Conservation (phyloP, 1,140 invertebrate species). For the Neodiprion pinetum region DNA sequence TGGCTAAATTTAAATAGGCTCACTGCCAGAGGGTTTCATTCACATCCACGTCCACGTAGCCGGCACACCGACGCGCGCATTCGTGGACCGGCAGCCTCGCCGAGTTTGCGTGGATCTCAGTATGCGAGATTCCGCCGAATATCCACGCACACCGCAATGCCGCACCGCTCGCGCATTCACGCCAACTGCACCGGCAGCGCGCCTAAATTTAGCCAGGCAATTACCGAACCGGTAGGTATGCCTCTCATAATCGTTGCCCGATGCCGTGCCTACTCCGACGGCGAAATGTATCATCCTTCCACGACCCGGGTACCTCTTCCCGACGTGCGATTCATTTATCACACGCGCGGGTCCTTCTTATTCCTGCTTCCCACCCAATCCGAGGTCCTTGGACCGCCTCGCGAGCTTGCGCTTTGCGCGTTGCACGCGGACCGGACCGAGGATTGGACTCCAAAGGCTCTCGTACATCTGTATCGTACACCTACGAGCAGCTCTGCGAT, state of each 20-base stretch:
- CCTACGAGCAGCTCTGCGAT: neutral
- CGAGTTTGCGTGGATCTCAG: slow-evolving; percentile 12
- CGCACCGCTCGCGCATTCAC: slow-evolving; percentile 58
- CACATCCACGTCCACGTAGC: slow-evolving; percentile 49
- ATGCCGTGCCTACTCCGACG: slow-evolving; percentile 18
- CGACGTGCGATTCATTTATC: neutral
- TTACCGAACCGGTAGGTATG: slow-evolving; percentile 57
- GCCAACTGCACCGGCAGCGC: slow-evolving; percentile 51
- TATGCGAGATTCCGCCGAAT: slow-evolving; percentile 57
- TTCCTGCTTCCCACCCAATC: no score
- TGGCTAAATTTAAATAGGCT: slow-evolving; percentile 63
- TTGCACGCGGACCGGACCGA: neutral
- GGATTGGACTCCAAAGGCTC: neutral
- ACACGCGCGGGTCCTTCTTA: no score
- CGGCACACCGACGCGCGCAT: slow-evolving; percentile 6
- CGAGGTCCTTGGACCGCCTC: no score
- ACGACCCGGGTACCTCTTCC: neutral
- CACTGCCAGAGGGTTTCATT: slow-evolving; percentile 61
- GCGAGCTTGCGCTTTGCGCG: neutral
- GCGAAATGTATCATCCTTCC: slow-evolving; percentile 9
- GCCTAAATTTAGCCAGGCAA: slow-evolving; percentile 61
- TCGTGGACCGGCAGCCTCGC: neutral
- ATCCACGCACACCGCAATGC: slow-evolving; percentile 61
- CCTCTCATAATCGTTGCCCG: slow-evolving; percentile 30
- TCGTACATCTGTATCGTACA: neutral